Evolutionary conservation across 2,113 vertebrate species (phyloP), one percentile per base, ranked within the genome.

Genomic region (Lycaon pictus): DNA sequence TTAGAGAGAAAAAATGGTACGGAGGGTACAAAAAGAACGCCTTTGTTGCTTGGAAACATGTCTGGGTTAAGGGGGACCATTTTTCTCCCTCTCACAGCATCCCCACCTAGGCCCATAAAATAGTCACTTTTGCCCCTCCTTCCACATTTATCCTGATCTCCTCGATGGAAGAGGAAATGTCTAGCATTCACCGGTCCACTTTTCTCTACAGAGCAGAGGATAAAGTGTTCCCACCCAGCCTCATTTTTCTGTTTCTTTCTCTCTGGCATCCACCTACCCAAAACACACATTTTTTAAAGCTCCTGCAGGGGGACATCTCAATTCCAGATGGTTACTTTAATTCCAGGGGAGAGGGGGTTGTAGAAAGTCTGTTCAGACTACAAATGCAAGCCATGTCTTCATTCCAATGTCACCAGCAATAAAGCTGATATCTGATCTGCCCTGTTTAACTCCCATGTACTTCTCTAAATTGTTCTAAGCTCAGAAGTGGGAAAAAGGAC

Each of bases 11-110:
- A 43, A 74, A 60, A 27, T 74, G 51, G 60, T 71, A 69, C 65
- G 90, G 2, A 2, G 63, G 22, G 53, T 25, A 67, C 88, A 72
- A 83, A 60, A 80, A 56, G 22, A 65, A 88, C 7, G 22, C 32
- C n/a, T 86, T 62, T 1, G 11, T 80, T 92, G 71, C 86, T 91
- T 91, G 32, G 95, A 96, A 93, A 96, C n/a, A 76, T 22, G 76
- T 80, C 32, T 77, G 20, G 62, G 55, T 89, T 69, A 95, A 90
- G 6, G 25, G 55, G 32, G n/a, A 93, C 5, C 77, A 93, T 95
- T 81, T 95, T 86, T 94, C 92, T 82, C 72, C 23, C 72, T 88
- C 32, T 83, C 92, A n/a, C 9, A 62, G 62, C 60, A 69, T 82
- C 77, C 77, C 86, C 89, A 35, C 35, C 1, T 23, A 62, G 80